Evolutionary conservation across 2,888 invertebrate genomes (phyloP).

Genomic region (Strigamia maritima): DNA sequence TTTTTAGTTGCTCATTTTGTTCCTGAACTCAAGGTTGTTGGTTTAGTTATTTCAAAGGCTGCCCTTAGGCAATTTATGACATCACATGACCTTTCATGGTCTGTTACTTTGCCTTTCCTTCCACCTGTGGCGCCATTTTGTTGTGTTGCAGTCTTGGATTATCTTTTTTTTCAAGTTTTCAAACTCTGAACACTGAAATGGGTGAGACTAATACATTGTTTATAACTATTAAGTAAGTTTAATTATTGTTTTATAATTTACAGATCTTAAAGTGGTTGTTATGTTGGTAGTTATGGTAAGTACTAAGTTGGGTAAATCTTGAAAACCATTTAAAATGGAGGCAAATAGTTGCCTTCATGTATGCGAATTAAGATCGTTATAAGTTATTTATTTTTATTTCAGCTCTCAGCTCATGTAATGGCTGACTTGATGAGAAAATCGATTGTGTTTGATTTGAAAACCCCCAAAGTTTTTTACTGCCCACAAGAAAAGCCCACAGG

Average conservation of each 20-base stretch:
- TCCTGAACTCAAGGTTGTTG: not conserved
- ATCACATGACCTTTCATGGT: not conserved
- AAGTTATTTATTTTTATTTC: not conserved
- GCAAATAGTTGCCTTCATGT: not conserved
- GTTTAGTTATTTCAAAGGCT: not conserved
- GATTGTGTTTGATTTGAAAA: conserved; percentile 74
- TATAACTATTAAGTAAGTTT: not conserved
- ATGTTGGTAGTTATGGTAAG: not conserved
- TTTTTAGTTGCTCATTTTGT: not conserved
- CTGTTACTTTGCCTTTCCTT: not conserved
- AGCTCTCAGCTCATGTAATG: conserved; percentile 51
- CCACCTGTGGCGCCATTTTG: not conserved
- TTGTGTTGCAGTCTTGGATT: not conserved
- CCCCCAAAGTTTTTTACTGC: conserved; percentile 75
- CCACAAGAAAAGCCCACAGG: conserved; percentile 73
- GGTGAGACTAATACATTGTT: not conserved
- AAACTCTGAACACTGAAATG: not conserved
- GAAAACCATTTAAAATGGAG: not conserved
- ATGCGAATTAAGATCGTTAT: not conserved
- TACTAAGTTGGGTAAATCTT: not conserved
- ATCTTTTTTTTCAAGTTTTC: not conserved
- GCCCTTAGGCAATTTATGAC: not conserved
- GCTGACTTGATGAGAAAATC: conserved; percentile 73
- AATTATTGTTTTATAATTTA: not conserved
- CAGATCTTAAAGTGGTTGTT: not conserved